phyloP scores from a whole-genome alignment of 2,888 invertebrate genomes.

The Eupithecia subumbrata region DNA sequence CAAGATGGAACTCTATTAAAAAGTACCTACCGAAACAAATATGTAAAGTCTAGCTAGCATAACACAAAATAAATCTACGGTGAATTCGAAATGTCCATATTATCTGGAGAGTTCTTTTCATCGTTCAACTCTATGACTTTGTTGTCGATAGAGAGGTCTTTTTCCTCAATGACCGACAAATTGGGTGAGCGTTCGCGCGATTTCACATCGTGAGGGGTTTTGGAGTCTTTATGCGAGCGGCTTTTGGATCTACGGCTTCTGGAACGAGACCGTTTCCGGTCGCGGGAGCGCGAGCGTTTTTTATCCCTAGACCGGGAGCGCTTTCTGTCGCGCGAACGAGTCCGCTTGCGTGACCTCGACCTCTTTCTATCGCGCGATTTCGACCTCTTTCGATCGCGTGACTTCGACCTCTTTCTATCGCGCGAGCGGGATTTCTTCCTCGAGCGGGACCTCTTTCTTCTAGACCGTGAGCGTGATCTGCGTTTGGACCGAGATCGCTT shows the following conservation, averaged over 20 bases:
- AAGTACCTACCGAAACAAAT: conserved; percentile 14
- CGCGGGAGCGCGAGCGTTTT: conserved; percentile 74
- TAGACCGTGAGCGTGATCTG: conserved; percentile 83
- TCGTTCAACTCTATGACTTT: conserved; percentile 71
- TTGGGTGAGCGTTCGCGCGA: conserved; percentile 72
- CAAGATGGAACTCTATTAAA: conserved; percentile 16
- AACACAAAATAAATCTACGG: conserved; percentile 72
- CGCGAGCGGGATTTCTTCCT: conserved; percentile 69
- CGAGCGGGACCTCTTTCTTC: conserved; percentile 79
- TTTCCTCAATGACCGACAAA: conserved; percentile 64
- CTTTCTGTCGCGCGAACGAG: conserved; percentile 77
- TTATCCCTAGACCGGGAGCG: conserved; percentile 77
- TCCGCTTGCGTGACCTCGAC: conserved; percentile 79
- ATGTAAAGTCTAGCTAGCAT: conserved; percentile 9
- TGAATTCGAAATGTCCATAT: conserved; percentile 92
- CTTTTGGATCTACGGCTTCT: conserved; percentile 75
- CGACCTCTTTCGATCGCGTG: conserved; percentile 83
- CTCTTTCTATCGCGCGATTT: conserved; percentile 84
- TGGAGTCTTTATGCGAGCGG: conserved; percentile 71
- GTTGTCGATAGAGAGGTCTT: conserved; percentile 54
- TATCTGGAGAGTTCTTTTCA: conserved; percentile 86
- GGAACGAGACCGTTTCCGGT: conserved; percentile 75
- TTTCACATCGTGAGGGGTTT: conserved; percentile 69
- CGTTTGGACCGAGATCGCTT: conserved; percentile 85
- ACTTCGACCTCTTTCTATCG: conserved; percentile 75